Evolutionary conservation across 2,888 invertebrate species (phyloP), one percentile per base, ranked within the genome.

Genomic region (Furcula furcula): DNA sequence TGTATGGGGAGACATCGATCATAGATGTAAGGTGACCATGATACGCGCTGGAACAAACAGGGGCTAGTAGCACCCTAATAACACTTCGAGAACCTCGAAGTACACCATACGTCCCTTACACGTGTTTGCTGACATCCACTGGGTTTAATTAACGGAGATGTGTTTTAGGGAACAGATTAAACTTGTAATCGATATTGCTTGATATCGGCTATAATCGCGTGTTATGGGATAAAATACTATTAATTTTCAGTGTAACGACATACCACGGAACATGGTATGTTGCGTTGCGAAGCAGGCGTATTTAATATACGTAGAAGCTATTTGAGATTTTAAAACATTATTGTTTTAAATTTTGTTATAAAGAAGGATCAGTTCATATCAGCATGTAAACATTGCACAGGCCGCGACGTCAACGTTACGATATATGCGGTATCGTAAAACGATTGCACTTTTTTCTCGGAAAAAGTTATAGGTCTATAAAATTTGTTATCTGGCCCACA

Each of bases 1-100:
- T 99, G 92, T 99, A 99, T 35, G 99, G 98, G 54, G 98, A 99
- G 73, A 99, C 95, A 89, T 98, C 97, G 90, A 99, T 98, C 83
- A 97, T 93, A 45, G 98, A 95, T 39, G 95, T 95, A 78, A 99
- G 93, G 82, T 99, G 98, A 49, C 99, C 99, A 87, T 99, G 99
- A 91, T 99, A 99, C 37, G 99, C 99, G 90, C 99, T 99, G 92
- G 65, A 92, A 91, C 90, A 91, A 91, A 86, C 74, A 85, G 79
- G 84, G 73, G 83, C 88, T 88, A 86, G 76, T 72, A 87, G 82
- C 87, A 87, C 87, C 86, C 84, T 76, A 71, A 70, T 65, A 69
- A 79, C 58, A 73, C 76, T 76, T 69, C 79, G 76, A 72, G 59
- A 42, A 31, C 46, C 61, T 72, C 79, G 75, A 79, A 80, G 74